Base-by-base conservation (phyloP, 2,797 vertebrate species). In the Otolemur crassicaudatus region DNA sequence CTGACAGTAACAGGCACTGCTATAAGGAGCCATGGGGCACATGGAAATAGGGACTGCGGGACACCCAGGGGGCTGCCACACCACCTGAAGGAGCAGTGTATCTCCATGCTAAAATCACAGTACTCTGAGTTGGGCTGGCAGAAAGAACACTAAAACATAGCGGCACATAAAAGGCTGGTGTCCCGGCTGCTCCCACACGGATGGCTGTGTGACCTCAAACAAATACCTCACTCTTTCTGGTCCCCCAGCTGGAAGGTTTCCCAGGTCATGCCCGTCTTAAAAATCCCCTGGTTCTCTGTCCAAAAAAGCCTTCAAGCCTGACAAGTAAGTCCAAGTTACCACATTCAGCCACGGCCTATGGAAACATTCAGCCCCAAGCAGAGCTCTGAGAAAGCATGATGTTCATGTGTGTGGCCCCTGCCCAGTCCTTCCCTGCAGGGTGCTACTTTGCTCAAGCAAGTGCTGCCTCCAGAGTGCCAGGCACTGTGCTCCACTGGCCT, bases 181-280 rank as follows among this genome's bases (percentile, higher is more conserved):
- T 13, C 63, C 87, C 23, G 22, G 79, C 3, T 49, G 49, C 84
- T 63, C 63, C 63, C 53, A 20, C 10, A 27, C 16, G 75, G 23
- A 58, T 0, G 25, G 46, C 34, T 70, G 49, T n/a, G 2, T 75
- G 88, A 60, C 61, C n/a, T 87, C 20, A 4, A 84, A 17, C 27
- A 60, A 31, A 16, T 31, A 14, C 31, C 63, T 69, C 14, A 31
- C 83, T 69, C 23, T 22, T 70, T 81, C 87, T 72, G 29, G 60
- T 31, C 87, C 76, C 88, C 53, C n/a, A 25, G 53, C 43, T 63
- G n/a, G 76, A 56, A 90, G 72, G 92, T 46, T 87, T 79, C 75
- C 43, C 92, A 84, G 58, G 65, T 58, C 56, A 1, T 14, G 10
- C 1, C 61, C 70, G 29, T 61, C 76, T 60, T 31, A 37, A 79